Conservation (phyloP, 2,888 invertebrate species). For the Clistopyga incitator region DNA sequence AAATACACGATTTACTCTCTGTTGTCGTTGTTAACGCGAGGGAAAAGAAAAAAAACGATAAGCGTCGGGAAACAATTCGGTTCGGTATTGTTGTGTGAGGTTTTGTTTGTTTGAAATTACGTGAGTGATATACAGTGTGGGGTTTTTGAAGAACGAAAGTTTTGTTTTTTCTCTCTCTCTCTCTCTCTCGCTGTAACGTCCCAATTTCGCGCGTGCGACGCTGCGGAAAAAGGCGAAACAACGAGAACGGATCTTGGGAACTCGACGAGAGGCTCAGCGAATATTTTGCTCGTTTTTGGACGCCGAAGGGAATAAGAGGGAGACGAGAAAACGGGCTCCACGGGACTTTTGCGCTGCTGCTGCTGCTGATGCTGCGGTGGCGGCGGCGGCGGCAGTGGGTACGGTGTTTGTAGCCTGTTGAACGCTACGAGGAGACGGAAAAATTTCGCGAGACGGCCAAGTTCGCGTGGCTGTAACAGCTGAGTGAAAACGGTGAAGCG, state of each 20-base stretch:
- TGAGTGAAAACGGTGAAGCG: conserved; percentile 55
- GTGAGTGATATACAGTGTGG: background rate
- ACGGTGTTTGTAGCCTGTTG: conserved; percentile 56
- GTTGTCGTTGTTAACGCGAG: background rate
- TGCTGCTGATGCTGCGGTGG: background rate
- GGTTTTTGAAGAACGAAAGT: background rate
- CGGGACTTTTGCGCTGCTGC: background rate
- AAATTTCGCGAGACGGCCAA: conserved; percentile 43
- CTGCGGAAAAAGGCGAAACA: background rate
- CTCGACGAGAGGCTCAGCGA: background rate
- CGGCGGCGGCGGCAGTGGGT: background rate
- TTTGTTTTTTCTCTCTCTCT: too few relatives aligned
- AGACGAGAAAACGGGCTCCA: conserved; percentile 1
- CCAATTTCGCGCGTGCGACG: background rate
- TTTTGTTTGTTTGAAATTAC: background rate
- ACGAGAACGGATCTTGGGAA: background rate
- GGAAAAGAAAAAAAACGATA: too few relatives aligned
- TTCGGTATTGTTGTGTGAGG: background rate
- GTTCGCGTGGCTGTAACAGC: conserved; percentile 50
- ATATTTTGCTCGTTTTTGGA: background rate
- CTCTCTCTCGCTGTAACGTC: too few relatives aligned
- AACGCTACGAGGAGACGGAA: conserved; percentile 33
- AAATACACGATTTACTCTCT: background rate
- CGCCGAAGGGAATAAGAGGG: background rate
- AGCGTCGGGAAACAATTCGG: background rate